Base-by-base conservation (phyloP, 2,113 vertebrate species). In the Rousettus leschenaultii region DNA sequence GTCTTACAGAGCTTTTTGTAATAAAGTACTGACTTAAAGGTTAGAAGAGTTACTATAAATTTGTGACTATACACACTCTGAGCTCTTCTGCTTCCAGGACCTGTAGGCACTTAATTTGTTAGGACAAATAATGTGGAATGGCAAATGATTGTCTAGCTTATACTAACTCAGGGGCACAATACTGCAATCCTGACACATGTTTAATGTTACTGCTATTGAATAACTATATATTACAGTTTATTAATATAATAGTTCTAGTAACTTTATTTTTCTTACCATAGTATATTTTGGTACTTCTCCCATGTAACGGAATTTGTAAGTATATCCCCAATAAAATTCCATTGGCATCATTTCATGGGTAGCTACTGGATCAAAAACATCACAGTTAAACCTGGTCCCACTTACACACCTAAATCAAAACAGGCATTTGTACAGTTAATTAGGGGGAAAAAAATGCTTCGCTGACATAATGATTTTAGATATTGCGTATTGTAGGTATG, bases 11-110 rank as follows among this genome's bases (percentile, higher is more conserved):
- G 40, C 77, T 96, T 97, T 92, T 96, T 43, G 66, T 96, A 97
- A 97, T 97, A 96, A 97, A 97, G 88, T 15, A 97, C 19, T 86
- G 86, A 88, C 18, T 89, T 97, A 91, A 97, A 98, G 89, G 65
- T 98, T 96, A 24, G 68, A 98, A 89, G 83, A 95, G 14, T 86
- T 90, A 80, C 59, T 91, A 82, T 96, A 97, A 96, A 97, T 97
- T 95, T 97, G n/a, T 97, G 65, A 90, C 94, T 95, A n/a, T 53
- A 45, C 13, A 28, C 3, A 43, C 38, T 85, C 68, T 83, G 59
- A 93, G 7, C 40, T 93, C 30, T 83, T 88, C 21, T 82, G 77
- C 71, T 90, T 92, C 78, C 51, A 45, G n/a, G 59, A 30, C 84
- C 57, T 97, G 14, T 86, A 95, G 70, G 82, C 53, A 96, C 71